Evolutionary conservation across 2,797 vertebrate species (phyloP).

Genomic region (Acomys russatus): DNA sequence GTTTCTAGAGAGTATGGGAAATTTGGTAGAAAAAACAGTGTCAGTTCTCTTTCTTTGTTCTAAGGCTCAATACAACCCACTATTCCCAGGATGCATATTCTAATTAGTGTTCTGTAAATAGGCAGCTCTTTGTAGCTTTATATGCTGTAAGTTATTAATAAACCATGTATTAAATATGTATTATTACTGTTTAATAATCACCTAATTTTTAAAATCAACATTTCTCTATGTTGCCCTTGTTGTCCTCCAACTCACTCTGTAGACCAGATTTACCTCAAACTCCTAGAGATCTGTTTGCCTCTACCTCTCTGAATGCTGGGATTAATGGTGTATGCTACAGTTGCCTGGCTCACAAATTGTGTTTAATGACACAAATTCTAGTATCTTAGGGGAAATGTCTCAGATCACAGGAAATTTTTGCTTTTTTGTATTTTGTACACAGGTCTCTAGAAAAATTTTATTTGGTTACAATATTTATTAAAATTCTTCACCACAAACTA

Average conservation of each 20-base stretch:
- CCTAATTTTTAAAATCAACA: too few relatives aligned
- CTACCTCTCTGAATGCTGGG: not conserved
- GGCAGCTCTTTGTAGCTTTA: constrained; percentile 36
- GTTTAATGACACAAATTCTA: constrained; percentile 21
- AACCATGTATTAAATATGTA: constrained; percentile 45
- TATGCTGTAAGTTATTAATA: constrained; percentile 52
- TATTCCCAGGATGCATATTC: constrained; percentile 47
- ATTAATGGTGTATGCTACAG: not conserved
- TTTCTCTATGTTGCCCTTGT: not conserved
- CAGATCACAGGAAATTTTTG: not conserved
- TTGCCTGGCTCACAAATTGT: not conserved
- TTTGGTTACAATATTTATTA: not conserved
- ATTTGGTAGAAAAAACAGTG: constrained; percentile 52
- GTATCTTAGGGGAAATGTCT: not conserved
- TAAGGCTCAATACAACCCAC: constrained; percentile 51
- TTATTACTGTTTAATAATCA: not conserved
- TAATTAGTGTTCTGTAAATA: constrained; percentile 41
- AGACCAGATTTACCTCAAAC: not conserved
- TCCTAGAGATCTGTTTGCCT: not conserved
- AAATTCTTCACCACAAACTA: not conserved
- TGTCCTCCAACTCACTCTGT: not conserved
- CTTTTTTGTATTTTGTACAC: not conserved
- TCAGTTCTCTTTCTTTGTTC: constrained; percentile 65
- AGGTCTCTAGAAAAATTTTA: not conserved
- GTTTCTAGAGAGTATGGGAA: constrained; percentile 57